Conservation (phyloP, 2,888 invertebrate species). For the Ectobius pallidus region DNA sequence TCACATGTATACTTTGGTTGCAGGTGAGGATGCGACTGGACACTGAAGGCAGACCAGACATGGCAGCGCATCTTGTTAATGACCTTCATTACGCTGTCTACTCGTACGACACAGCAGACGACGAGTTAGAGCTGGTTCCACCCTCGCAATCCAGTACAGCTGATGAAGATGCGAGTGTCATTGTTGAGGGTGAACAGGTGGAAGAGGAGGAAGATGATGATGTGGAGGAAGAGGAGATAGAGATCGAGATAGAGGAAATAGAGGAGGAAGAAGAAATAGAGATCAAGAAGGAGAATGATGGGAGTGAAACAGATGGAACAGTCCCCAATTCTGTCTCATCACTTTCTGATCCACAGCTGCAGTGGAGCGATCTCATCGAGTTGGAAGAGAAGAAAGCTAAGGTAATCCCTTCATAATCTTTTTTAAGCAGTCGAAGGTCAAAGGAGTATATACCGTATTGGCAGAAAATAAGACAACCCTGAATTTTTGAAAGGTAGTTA, state of each 20-base stretch:
- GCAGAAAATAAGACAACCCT: no score
- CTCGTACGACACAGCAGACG: no score
- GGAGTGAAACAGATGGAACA: no score
- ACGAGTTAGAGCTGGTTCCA: background rate
- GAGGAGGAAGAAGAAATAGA: constrained; percentile 51
- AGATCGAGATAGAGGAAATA: constrained; percentile 42
- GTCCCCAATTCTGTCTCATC: background rate
- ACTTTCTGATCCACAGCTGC: constrained; percentile 49
- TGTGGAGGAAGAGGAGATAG: constrained; percentile 53
- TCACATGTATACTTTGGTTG: no score
- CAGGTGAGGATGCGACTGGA: no score
- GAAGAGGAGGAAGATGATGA: constrained; percentile 43
- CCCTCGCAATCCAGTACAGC: background rate
- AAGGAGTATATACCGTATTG: constrained; percentile 45
- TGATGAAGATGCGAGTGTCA: background rate
- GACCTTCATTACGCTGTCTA: constrained; percentile 30
- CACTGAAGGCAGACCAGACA: constrained; percentile 50
- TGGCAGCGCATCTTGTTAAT: constrained; percentile 60
- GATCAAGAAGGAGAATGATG: constrained; percentile 48
- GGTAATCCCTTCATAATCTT: no score
- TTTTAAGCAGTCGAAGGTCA: constrained; percentile 55
- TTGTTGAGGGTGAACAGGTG: constrained; percentile 20
- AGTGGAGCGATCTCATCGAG: constrained; percentile 55
- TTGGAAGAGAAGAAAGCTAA: constrained; percentile 48
- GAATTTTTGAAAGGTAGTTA: no score